Evolutionary conservation across 2,888 invertebrate genomes (phyloP).

Genomic region (Watsonalla binaria): DNA sequence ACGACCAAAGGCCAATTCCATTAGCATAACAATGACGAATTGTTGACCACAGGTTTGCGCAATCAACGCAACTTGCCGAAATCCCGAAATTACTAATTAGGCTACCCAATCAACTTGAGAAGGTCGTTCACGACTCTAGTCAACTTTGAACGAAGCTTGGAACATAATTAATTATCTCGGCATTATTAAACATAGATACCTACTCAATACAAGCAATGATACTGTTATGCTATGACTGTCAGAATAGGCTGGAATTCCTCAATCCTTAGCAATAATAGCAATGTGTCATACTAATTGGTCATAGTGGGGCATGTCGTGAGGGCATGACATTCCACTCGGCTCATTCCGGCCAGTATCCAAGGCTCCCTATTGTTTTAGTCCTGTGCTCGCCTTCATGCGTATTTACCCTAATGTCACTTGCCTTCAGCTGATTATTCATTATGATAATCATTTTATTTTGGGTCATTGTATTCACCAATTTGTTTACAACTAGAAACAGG

Average conservation of each 20-base stretch:
- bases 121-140: neutral
- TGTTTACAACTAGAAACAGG: neutral
- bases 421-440: conserved; percentile 29
- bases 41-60: conserved; percentile 6
- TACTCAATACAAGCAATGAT: no score
- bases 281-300: conserved; percentile 16
- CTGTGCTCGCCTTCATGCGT: conserved; percentile 37
- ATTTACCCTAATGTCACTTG: conserved; percentile 38
- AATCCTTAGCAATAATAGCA: conserved; percentile 9
- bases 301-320: conserved; percentile 43
- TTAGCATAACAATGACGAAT: conserved; percentile 42
- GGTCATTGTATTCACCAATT: conserved; percentile 11
- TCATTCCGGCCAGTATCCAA: conserved; percentile 35
- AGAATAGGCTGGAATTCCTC: conserved; percentile 16
- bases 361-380: conserved; percentile 27
- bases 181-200: no score
- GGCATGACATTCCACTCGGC: conserved; percentile 45
- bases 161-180: no score
- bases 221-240: neutral
- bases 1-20: conserved; percentile 30
- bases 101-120: neutral
- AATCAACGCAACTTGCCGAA: neutral
- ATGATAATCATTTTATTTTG: conserved; percentile 1
- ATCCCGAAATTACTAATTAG: neutral
- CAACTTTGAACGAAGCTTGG: neutral